A percentile compares a stretch with the other conserved stretches of the same genome.
Evolutionary conservation across 2,113 vertebrate species (phyloP).

Genomic region (Rhipidura dahli): DNA sequence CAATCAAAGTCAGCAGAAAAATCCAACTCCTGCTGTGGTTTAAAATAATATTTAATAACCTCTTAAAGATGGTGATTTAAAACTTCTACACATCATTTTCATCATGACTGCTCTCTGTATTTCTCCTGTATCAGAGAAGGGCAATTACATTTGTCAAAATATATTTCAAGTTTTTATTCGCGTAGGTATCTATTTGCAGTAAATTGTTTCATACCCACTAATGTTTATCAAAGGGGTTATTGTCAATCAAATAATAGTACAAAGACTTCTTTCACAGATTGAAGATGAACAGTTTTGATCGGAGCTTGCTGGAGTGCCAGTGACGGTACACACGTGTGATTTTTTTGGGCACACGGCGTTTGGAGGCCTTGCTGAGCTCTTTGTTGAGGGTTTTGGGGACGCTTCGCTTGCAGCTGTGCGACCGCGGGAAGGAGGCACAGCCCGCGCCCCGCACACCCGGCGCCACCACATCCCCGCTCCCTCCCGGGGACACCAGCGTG

Average conservation of each 20-base stretch:
- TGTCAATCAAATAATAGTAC: neutral
- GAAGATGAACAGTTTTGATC: neutral
- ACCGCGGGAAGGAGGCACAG: no score
- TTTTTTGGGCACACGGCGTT: neutral
- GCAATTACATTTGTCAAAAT: neutral
- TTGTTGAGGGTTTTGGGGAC: neutral
- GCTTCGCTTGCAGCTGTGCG: no score
- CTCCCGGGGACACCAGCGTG: rapidly evolving
- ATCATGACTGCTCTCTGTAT: neutral
- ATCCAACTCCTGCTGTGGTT: neutral
- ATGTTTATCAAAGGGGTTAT: neutral
- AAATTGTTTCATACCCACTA: neutral
- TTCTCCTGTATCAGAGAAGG: neutral
- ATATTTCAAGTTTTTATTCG: neutral
- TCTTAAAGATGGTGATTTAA: neutral
- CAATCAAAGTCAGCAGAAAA: constrained; percentile 7
- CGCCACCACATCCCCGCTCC: neutral
- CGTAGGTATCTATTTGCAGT: neutral
- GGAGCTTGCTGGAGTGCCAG: neutral
- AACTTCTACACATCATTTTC: neutral
- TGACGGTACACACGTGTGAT: neutral
- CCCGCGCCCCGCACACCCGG: no score
- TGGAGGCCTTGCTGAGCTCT: neutral
- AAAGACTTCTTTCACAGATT: neutral
- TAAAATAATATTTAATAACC: constrained; percentile 31